phyloP scores from a whole-genome alignment of 2,113 vertebrate genomes.

The Bombycilla garrulus region DNA sequence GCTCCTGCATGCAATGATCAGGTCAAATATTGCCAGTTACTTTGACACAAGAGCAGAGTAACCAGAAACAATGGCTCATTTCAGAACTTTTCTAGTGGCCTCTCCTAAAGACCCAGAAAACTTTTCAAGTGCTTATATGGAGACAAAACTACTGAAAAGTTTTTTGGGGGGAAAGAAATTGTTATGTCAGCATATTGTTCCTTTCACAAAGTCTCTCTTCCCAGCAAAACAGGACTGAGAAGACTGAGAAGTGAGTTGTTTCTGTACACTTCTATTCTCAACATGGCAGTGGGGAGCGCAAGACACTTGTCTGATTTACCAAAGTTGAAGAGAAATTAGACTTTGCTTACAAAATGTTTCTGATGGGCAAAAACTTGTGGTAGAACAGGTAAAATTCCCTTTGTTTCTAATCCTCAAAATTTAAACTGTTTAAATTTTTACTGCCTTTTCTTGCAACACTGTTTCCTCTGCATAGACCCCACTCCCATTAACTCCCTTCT shows the following conservation, averaged over 20 bases:
- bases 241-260: not conserved
- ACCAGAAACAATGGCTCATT: not conserved
- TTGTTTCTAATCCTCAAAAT: not conserved
- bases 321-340: not conserved
- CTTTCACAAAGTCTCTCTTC: not conserved
- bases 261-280: not conserved
- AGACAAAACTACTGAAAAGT: not conserved
- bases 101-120: not conserved
- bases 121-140: not conserved
- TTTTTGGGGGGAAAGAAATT: not conserved
- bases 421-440: not conserved
- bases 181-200: not conserved
- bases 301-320: not conserved
- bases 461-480: not conserved
- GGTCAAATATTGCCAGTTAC: not conserved
- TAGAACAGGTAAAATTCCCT: not conserved
- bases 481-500: not conserved
- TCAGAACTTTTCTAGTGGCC: not conserved
- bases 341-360: not conserved
- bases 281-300: not conserved
- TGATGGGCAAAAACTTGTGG: not conserved
- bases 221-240: not conserved
- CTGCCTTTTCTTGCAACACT: not conserved
- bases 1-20: fast-evolving
- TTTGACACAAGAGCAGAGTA: not conserved